Evolutionary conservation across 2,113 vertebrate genomes (phyloP).

Genomic region (Phocoena sinus): DNA sequence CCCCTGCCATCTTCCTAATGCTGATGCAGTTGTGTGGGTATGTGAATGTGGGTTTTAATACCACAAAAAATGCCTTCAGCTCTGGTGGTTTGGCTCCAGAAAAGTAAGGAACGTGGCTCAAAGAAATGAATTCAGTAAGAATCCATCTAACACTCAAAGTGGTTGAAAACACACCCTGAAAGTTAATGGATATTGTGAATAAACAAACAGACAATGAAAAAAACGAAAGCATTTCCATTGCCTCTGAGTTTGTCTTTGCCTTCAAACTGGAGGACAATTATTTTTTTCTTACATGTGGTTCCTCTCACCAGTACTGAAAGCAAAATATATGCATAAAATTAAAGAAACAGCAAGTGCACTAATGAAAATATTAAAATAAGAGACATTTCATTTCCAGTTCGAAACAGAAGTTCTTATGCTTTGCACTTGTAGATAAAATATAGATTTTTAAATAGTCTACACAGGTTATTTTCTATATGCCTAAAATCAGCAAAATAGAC

Average conservation of each 20-base stretch:
- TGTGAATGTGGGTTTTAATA: neutral
- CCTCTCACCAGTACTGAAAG: neutral
- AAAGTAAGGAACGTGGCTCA: neutral
- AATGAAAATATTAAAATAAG: neutral
- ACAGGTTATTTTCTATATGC: neutral
- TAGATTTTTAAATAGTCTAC: neutral
- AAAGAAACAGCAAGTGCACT: neutral
- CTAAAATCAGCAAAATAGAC: neutral
- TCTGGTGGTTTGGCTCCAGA: neutral
- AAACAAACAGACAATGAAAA: neutral
- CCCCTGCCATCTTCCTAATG: neutral
- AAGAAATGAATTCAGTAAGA: neutral
- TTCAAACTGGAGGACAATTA: neutral
- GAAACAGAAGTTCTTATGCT: neutral
- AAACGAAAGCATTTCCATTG: neutral
- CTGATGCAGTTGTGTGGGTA: neutral
- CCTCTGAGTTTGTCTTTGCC: neutral
- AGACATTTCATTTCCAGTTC: neutral
- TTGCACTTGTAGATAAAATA: neutral
- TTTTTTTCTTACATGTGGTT: neutral
- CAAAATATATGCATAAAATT: neutral
- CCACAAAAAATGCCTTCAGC: neutral
- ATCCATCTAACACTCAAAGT: neutral
- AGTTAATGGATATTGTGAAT: neutral
- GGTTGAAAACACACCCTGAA: neutral